These are phyloP conservation scores for Syritta pipiens DNA, from an alignment of 2,888 invertebrate species.

Conservation along the genomic window DNA sequence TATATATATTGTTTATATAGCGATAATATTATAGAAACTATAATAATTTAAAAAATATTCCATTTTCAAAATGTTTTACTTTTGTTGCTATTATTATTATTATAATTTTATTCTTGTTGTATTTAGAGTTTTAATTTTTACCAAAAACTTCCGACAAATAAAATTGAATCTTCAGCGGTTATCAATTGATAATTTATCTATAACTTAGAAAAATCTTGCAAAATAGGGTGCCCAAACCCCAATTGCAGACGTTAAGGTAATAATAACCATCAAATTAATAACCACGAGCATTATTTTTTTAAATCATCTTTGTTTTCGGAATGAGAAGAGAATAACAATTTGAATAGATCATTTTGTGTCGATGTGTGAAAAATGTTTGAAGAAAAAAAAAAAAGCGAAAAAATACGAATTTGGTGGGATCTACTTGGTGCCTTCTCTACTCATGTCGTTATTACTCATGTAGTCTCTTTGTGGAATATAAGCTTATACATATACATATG, in stretches of 20 bases:
- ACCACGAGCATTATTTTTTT: neutral
- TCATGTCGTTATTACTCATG: constrained; percentile 32
- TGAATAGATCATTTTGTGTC: constrained; percentile 17
- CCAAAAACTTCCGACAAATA: constrained; percentile 25
- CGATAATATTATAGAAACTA: constrained; percentile 59
- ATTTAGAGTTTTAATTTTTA: constrained; percentile 32
- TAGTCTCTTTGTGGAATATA: neutral
- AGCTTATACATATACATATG: no score
- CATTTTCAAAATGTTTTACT: constrained; percentile 65
- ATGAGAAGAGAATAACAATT: constrained; percentile 47
- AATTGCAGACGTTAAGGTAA: neutral
- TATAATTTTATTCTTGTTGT: constrained; percentile 49
- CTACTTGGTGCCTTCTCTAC: constrained; percentile 53
- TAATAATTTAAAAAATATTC: constrained; percentile 60
- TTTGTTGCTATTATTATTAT: constrained; percentile 50
- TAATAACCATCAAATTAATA: constrained; percentile 7
- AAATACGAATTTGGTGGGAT: constrained; percentile 56
- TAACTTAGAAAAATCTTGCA: neutral
- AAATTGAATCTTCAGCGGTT: constrained; percentile 33
- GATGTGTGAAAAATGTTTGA: constrained; percentile 5
- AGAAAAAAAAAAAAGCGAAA: constrained; percentile 23
- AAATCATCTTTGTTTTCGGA: constrained; percentile 4
- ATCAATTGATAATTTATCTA: constrained; percentile 10
- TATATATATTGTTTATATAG: constrained; percentile 53
- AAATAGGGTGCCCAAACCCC: constrained; percentile 37